A percentile compares a stretch with the other conserved stretches of the same genome.
Conservation (phyloP, 2,797 vertebrate genomes). For the Neostethus bicornis region DNA sequence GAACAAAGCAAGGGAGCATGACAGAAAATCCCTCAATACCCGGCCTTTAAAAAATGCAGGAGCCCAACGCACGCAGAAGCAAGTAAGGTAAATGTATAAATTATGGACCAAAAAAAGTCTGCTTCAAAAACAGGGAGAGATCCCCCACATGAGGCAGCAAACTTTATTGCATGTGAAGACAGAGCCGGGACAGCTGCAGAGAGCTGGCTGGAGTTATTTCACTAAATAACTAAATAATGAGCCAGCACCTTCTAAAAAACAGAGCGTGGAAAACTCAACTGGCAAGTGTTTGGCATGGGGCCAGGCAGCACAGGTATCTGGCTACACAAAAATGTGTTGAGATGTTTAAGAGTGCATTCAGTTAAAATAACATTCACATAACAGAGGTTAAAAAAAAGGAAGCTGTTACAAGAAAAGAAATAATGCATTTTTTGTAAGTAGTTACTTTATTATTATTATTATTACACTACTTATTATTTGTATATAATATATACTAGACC, state of each 20-base stretch:
- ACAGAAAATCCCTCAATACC: conserved; percentile 90
- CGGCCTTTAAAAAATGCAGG: conserved; percentile 92
- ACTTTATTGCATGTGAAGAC: conserved; percentile 74
- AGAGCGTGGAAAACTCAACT: conserved; percentile 32
- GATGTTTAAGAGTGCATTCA: conserved; percentile 12
- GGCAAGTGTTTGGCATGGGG: conserved; percentile 36
- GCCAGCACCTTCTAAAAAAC: conserved; percentile 58
- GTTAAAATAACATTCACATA: too few species aligned
- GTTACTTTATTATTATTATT: too few species aligned
- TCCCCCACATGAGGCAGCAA: conserved; percentile 78
- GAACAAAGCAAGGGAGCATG: conserved; percentile 84
- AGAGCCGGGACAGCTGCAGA: conserved; percentile 48
- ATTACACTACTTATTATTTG: too few species aligned
- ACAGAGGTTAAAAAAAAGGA: too few species aligned
- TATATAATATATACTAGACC: too few species aligned
- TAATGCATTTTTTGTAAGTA: too few species aligned
- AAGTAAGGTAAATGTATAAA: conserved; percentile 82
- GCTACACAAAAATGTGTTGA: not conserved
- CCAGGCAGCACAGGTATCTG: conserved; percentile 15
- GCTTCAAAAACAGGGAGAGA: conserved; percentile 78
- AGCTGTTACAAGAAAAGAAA: too few species aligned
- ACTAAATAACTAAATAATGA: conserved; percentile 47
- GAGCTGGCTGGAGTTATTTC: conserved; percentile 32
- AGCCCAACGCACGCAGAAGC: conserved; percentile 86
- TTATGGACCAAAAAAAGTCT: conserved; percentile 79